Base-by-base conservation (phyloP, 2,888 invertebrate species). In the Monoplex corrugatus region DNA sequence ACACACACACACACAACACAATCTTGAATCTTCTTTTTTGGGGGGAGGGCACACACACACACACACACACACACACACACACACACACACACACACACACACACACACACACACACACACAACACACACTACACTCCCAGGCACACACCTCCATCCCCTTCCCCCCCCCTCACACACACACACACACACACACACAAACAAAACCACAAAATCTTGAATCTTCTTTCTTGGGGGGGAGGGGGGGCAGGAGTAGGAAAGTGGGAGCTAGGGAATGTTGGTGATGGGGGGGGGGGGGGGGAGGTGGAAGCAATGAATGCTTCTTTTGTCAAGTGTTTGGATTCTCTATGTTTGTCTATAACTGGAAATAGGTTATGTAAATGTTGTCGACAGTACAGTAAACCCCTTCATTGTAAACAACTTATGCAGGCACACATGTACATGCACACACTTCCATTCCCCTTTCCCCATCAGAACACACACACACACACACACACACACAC, bases 401-500 rank as follows among this genome's bases (percentile, higher is more conserved):
- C n/a, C n/a, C n/a, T n/a, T n/a, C n/a, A n/a, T n/a, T n/a, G n/a
- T n/a, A n/a, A n/a, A n/a, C n/a, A n/a, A n/a, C n/a, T n/a, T n/a
- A n/a, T n/a, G n/a, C n/a, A n/a, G 3, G 72, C 3, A 16, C 72
- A 35, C 32, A 72, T 35, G 35, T 35, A 72, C 72, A 32, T 35
- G 35, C 72, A 72, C 72, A 72, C 32, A 72, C 5, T 35, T 6
- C 5, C 35, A 8, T 35, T 35, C 32, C 32, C 72, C 6, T 35
- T 28, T 35, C 3, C 72, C 32, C 72, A 5, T 35, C 38, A 19
- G 23, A 32, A 72, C 72, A 72, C 32, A 32, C 72, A 72, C 32
- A 72, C 72, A 72, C 72, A 72, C 72, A 68, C 6, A n/a, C 68
- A 68, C 13, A n/a, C 72, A 72, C 72, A 35, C 72, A 72, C 72